Conservation (phyloP, 2,113 vertebrate genomes). For the Dendrocopos noguchii region DNA sequence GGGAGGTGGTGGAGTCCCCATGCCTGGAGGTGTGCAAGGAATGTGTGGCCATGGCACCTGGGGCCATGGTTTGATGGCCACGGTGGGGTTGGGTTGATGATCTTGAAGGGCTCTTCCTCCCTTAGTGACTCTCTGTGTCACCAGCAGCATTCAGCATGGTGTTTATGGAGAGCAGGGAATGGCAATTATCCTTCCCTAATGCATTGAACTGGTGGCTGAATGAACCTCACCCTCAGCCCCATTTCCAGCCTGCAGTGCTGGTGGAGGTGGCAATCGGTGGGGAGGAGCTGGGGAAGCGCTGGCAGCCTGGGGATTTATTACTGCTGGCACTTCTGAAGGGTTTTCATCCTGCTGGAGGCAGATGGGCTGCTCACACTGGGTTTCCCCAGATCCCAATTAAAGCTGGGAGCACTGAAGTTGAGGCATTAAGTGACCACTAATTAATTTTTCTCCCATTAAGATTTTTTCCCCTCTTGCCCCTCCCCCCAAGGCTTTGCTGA, state of each 20-base stretch:
- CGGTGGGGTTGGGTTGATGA: too few relatives aligned
- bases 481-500: neutral
- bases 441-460: constrained; percentile 29
- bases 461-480: neutral
- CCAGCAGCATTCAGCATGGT: rapidly evolving
- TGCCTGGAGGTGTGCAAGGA: too few relatives aligned
- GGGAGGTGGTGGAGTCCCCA: too few relatives aligned
- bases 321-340: neutral
- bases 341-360: constrained; percentile 37
- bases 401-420: neutral
- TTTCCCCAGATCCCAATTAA: constrained; percentile 47
- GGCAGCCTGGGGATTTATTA: constrained; percentile 34
- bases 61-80: too few relatives aligned
- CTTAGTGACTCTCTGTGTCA: too few relatives aligned
- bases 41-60: too few relatives aligned
- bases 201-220: neutral
- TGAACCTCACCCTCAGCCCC: neutral
- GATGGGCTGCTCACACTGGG: neutral
- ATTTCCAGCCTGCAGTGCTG: neutral
- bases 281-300: neutral
- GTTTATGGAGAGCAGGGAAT: neutral
- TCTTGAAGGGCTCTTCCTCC: too few relatives aligned
- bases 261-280: neutral
- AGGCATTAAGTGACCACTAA: constrained; percentile 42
- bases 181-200: neutral